These are phyloP conservation scores for Agonopterix alstromeriana DNA, from an alignment of 2,888 invertebrate genomes.

Conservation along the genomic window DNA sequence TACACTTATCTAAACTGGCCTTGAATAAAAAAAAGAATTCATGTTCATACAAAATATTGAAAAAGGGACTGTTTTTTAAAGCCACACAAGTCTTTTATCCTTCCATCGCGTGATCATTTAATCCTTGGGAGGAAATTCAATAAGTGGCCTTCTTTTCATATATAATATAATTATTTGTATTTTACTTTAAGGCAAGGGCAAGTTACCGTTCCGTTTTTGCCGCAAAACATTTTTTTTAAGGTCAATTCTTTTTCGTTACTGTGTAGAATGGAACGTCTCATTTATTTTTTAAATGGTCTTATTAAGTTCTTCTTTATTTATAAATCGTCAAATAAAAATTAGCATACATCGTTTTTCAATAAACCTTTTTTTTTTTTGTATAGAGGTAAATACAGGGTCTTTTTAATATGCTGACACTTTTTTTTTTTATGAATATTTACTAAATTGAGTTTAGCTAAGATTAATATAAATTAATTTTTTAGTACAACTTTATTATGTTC, in stretches of 20 bases:
- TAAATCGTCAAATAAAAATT: too few species aligned
- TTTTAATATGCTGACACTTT: too few species aligned
- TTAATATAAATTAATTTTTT: not conserved
- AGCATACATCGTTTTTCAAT: too few species aligned
- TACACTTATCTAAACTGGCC: constrained; percentile 1
- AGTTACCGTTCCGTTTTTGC: constrained; percentile 21
- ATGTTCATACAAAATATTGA: constrained; percentile 1
- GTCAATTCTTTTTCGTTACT: constrained; percentile 18
- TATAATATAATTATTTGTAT: constrained; percentile 8
- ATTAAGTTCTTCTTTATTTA: too few species aligned
- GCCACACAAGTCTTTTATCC: constrained; percentile 27
- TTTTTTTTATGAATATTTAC: constrained; percentile 4
- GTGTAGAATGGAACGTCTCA: too few species aligned
- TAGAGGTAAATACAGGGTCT: too few species aligned
- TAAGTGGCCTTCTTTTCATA: constrained; percentile 34
- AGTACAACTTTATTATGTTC: constrained; percentile 1
- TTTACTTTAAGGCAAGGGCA: constrained; percentile 37
- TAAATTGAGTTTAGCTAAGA: too few species aligned
- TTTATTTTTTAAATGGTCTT: too few species aligned
- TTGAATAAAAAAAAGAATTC: constrained; percentile 9
- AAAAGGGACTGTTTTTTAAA: constrained; percentile 10
- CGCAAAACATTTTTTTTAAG: constrained; percentile 19
- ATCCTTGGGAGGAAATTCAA: constrained; percentile 24
- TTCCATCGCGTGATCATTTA: constrained; percentile 35
- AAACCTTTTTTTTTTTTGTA: too few species aligned